Evolutionary conservation across 2,888 invertebrate species (phyloP), one percentile per base, ranked within the genome.

Genomic region (Caenorhabditis panamensis): DNA sequence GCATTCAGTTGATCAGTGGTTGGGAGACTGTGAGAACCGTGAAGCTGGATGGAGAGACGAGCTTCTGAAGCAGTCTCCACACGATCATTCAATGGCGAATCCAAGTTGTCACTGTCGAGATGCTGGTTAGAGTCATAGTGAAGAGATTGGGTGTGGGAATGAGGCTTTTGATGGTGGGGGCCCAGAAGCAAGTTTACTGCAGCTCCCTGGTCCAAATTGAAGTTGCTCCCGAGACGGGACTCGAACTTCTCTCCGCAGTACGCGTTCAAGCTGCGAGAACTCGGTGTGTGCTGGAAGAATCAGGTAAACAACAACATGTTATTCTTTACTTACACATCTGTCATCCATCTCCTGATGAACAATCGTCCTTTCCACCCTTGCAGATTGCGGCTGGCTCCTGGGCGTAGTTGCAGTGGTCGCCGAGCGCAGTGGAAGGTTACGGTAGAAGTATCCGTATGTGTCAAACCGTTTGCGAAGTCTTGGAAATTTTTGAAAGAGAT

Each of bases 401-500:
- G 73, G 73, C 5, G 71, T 61, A 5, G 13, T 20, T 1, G 49
- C 59, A 13, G 51, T 9, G 20, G n/a, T 20, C 2, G 31, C 26
- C 16, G 61, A 66, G 11, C 71, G 51, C 13, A 84, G 49, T 1
- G 85, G 85, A 1, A 85, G 80, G 26, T 85, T 85, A 37, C 85
- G 77, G 66, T 85, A 84, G 79, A 85, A 85, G 47, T 78, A 85
- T 41, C 87, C 85, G 62, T 84, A 85, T 4, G 89, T 87, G 37
- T 89, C 89, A 22, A 89, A 92, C 68, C 92, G 91, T 75, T 89
- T 89, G 54, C 91, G 91, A 22, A 93, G 88, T 49, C 92, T 88
- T 6, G 93, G 93, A 84, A 92, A 93, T 31, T 91, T 89, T 78
- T 91, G 87, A 87, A 92, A 93, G 31, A 93, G 82, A 85, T 91